Evolutionary conservation across 2,113 vertebrate species (phyloP).

Genomic region (Rhipidura dahli): DNA sequence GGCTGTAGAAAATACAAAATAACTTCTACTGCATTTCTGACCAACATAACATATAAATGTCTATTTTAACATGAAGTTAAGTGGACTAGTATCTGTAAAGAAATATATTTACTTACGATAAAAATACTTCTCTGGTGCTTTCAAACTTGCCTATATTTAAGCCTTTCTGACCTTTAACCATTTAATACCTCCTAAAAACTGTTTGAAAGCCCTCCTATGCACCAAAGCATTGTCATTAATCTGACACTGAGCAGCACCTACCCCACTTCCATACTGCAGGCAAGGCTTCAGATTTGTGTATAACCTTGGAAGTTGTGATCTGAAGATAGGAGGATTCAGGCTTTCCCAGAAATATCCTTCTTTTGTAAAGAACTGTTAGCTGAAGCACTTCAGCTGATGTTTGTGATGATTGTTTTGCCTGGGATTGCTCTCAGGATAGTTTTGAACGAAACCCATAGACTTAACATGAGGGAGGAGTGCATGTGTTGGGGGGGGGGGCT

Average conservation of each 20-base stretch:
- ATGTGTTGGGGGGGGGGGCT: too few relatives aligned
- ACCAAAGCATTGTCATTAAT: neutral
- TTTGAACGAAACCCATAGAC: neutral
- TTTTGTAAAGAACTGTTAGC: neutral
- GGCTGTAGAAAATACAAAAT: neutral
- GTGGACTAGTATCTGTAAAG: neutral
- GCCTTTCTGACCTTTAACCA: neutral
- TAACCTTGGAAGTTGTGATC: neutral
- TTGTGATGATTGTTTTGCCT: neutral
- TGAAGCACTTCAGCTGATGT: neutral
- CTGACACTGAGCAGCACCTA: neutral
- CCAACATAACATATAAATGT: neutral
- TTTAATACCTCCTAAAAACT: neutral
- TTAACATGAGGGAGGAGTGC: neutral
- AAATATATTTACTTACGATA: neutral
- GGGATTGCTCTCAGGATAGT: neutral
- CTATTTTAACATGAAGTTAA: neutral
- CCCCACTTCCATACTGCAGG: neutral
- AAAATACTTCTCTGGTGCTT: neutral
- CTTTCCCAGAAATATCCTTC: neutral
- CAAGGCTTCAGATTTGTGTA: rapidly evolving
- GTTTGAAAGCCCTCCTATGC: neutral
- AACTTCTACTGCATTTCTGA: neutral
- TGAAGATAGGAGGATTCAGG: neutral
- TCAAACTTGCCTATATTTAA: neutral